Evolutionary conservation across 2,888 invertebrate species (phyloP).

Genomic region (Iselma pallidipennis): DNA sequence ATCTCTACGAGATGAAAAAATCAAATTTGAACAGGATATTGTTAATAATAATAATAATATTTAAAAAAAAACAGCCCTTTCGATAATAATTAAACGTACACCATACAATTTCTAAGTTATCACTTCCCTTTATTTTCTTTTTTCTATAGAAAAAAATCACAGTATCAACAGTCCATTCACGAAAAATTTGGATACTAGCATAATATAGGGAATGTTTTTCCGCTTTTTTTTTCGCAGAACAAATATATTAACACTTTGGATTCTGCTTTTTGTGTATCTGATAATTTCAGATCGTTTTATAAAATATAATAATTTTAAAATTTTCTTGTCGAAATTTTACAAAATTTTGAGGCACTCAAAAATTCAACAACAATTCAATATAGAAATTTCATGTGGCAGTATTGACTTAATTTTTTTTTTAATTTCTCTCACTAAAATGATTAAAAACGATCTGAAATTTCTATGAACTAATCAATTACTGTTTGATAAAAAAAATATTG

Average conservation of each 20-base stretch:
- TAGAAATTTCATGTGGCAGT: conserved; percentile 3
- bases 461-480: neutral
- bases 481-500: neutral
- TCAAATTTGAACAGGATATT: neutral
- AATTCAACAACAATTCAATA: conserved; percentile 14
- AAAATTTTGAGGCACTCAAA: conserved; percentile 16
- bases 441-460: conserved; percentile 19
- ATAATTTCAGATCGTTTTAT: conserved; percentile 22
- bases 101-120: neutral
- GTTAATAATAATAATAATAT: neutral
- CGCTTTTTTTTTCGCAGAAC: neutral
- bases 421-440: neutral
- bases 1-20: neutral
- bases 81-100: neutral
- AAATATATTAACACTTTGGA: neutral
- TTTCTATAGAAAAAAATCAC: conserved; percentile 43
- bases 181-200: conserved; percentile 8
- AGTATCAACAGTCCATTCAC: conserved; percentile 47
- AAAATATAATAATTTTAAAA: neutral
- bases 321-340: conserved; percentile 5
- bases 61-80: neutral
- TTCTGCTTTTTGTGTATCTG: neutral
- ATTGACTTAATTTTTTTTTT: neutral
- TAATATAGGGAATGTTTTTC: conserved; percentile 18
- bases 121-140: too few relatives aligned